These are phyloP conservation scores for Nycticryphes semicollaris DNA, from an alignment of 2,113 vertebrate genomes.

Conservation along the genomic window DNA sequence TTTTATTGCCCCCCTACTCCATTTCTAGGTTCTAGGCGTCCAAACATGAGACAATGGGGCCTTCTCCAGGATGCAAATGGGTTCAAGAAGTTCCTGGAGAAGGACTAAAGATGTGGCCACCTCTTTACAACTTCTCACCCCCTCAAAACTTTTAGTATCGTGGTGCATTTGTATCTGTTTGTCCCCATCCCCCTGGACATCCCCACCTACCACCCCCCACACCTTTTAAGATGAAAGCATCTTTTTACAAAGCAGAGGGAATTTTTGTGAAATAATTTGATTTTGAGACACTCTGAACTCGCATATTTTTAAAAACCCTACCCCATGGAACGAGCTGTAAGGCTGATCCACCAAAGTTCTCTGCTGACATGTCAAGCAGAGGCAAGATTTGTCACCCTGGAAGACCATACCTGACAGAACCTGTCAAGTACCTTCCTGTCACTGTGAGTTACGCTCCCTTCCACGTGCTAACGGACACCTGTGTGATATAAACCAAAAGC, in stretches of 20 bases:
- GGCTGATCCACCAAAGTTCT: neutral
- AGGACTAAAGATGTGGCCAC: neutral
- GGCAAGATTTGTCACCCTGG: neutral
- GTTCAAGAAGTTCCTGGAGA: neutral
- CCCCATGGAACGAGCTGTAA: neutral
- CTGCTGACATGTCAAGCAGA: neutral
- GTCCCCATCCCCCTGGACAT: neutral
- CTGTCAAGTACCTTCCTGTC: neutral
- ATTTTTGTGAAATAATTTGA: neutral
- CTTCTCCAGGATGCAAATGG: neutral
- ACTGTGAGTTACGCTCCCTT: neutral
- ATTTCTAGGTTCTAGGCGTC: too few species aligned
- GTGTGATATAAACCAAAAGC: neutral
- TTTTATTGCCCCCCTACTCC: neutral
- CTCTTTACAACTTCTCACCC: neutral
- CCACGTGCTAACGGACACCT: neutral
- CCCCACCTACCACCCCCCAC: too few species aligned
- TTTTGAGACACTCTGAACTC: neutral
- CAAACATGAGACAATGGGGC: neutral
- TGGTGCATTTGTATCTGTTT: rapidly evolving
- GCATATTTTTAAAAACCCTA: neutral
- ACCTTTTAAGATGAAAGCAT: neutral
- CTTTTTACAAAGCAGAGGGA: neutral
- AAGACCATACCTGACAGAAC: neutral
- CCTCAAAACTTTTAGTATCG: neutral